Conservation (phyloP, 2,888 invertebrate species). For the Ochropleura leucogaster region DNA sequence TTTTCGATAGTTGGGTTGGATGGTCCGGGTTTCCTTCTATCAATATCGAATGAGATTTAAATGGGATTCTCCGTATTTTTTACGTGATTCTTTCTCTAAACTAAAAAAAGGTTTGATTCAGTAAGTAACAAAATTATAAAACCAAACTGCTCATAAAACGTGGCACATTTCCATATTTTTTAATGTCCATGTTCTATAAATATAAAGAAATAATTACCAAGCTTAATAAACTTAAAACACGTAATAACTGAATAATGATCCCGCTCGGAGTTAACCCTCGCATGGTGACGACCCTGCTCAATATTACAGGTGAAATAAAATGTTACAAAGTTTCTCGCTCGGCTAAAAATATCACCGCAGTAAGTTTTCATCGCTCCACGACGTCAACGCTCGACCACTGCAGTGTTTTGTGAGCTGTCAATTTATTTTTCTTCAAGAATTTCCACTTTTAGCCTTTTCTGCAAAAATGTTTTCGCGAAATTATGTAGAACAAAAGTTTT, state of each 20-base stretch:
- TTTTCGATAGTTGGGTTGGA: constrained; percentile 56
- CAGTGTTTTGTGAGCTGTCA: constrained; percentile 45
- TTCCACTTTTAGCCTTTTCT: background rate
- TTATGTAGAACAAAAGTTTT: constrained; percentile 10
- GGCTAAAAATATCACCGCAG: constrained; percentile 63
- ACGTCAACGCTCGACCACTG: constrained; percentile 61
- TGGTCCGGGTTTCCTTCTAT: constrained; percentile 38
- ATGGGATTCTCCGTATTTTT: constrained; percentile 35
- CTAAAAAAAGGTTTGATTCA: background rate
- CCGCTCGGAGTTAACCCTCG: constrained; percentile 38
- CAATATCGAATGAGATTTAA: constrained; percentile 54
- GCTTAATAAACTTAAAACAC: constrained; percentile 30
- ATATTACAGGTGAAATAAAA: constrained; percentile 36
- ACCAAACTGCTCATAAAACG: background rate
- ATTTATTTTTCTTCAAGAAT: constrained; percentile 22
- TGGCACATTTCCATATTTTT: background rate
- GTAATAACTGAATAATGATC: constrained; percentile 37
- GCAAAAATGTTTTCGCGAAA: background rate
- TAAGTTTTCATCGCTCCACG: constrained; percentile 49
- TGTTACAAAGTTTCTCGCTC: constrained; percentile 40
- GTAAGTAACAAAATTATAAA: background rate
- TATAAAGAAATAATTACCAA: constrained; percentile 29
- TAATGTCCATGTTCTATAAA: constrained; percentile 13
- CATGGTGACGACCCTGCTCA: constrained; percentile 8
- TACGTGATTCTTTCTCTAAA: background rate